phyloP scores from a whole-genome alignment of 1,140 invertebrate species.

The Tribolium madens region DNA sequence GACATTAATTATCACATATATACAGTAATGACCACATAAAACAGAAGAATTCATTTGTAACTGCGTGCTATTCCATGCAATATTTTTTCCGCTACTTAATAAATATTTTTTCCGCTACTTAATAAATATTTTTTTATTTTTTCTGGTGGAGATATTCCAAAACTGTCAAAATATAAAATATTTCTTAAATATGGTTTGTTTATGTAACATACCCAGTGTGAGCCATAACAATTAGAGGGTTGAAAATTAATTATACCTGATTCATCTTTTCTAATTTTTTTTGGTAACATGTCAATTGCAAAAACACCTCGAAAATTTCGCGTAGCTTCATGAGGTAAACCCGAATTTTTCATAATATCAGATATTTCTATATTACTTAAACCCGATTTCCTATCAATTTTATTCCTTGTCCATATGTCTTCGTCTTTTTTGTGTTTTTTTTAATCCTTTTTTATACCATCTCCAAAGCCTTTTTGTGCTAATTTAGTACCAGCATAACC shows the following conservation, averaged over 20 bases:
- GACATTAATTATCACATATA: constrained; percentile 45
- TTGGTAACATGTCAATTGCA: constrained; percentile 40
- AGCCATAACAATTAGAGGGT: constrained; percentile 37
- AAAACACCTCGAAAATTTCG: constrained; percentile 42
- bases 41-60: constrained; percentile 42
- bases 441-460: constrained; percentile 12
- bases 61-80: constrained; percentile 40
- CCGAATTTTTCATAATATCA: constrained; percentile 31
- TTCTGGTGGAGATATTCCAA: constrained; percentile 39
- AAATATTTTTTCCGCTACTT: too few species aligned
- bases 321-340: constrained; percentile 2
- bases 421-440: constrained; percentile 3
- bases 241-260: constrained; percentile 43
- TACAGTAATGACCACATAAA: constrained; percentile 45
- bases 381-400: constrained; percentile 24
- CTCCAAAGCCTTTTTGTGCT: constrained; percentile 29
- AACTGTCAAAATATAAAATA: constrained; percentile 43
- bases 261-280: constrained; percentile 45
- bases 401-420: constrained; percentile 2
- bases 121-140: constrained; percentile 33
- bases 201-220: constrained; percentile 39
- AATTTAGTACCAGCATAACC: constrained; percentile 45
- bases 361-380: constrained; percentile 38
- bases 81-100: constrained; percentile 40
- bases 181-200: constrained; percentile 45